Percentiles rank a stretch among this genome's conserved stretches.
Evolutionary conservation across 2,113 vertebrate species (phyloP).

Genomic region (Candoia aspera): DNA sequence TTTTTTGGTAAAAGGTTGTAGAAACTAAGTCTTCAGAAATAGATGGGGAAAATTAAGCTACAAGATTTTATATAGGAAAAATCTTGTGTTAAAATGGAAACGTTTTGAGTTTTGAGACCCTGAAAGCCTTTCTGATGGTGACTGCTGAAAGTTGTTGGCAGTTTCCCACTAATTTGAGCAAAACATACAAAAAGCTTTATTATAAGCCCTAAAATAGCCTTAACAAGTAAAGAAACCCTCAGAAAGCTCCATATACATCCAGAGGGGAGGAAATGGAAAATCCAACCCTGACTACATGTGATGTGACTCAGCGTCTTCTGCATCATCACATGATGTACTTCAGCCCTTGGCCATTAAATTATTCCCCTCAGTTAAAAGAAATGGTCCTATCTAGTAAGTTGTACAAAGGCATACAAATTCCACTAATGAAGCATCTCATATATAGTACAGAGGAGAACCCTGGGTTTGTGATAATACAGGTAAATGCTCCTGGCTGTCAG

Average conservation of each 20-base stretch:
- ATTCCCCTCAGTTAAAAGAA: neutral
- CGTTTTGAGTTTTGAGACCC: too few relatives aligned
- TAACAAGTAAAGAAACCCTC: neutral
- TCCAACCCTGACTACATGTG: neutral
- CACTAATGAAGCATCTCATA: neutral
- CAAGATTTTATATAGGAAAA: neutral
- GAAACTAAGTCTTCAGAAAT: constrained; percentile 28
- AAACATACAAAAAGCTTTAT: neutral
- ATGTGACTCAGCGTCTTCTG: neutral
- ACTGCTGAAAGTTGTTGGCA: too few relatives aligned
- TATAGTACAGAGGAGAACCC: neutral
- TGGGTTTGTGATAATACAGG: neutral
- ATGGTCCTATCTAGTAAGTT: neutral
- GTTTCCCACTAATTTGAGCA: too few relatives aligned
- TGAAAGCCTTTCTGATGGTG: too few relatives aligned
- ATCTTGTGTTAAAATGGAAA: neutral
- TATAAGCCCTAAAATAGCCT: neutral
- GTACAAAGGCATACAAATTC: neutral
- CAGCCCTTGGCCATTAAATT: neutral
- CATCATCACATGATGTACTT: neutral
- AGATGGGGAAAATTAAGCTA: constrained; percentile 36
- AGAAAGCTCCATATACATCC: neutral
- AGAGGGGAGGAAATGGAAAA: neutral
- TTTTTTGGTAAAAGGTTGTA: constrained; percentile 22
- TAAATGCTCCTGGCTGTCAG: neutral